phyloP scores from a whole-genome alignment of 1,140 invertebrate genomes.

The Aplysia californica region DNA sequence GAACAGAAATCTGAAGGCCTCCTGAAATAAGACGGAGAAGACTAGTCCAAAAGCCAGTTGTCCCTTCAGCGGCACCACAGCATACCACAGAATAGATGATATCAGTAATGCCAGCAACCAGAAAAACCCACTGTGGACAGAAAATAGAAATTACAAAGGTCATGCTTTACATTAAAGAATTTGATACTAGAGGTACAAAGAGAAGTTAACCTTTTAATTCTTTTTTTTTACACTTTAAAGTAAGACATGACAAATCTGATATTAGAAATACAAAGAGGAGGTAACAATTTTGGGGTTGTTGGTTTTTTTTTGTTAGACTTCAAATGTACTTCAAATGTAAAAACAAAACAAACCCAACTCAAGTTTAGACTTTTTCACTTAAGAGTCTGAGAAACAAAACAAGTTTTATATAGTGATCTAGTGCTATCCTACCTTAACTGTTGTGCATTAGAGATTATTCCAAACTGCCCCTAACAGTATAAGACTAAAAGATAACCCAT shows the following conservation, averaged over 20 bases:
- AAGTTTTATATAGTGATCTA: too few relatives aligned
- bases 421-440: too few relatives aligned
- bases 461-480: too few relatives aligned
- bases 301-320: too few relatives aligned
- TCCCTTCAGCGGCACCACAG: slow-evolving; percentile 80
- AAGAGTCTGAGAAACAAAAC: too few relatives aligned
- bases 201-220: background rate
- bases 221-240: background rate
- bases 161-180: background rate
- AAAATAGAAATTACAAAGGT: background rate
- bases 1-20: slow-evolving; percentile 74
- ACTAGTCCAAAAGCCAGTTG: slow-evolving; percentile 86
- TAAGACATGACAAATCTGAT: background rate
- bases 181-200: background rate
- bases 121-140: slow-evolving; percentile 85
- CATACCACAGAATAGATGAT: slow-evolving; percentile 91
- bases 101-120: slow-evolving; percentile 92
- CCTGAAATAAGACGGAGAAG: slow-evolving; percentile 85
- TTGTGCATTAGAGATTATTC: too few relatives aligned
- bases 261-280: background rate
- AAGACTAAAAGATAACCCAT: too few relatives aligned
- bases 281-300: too few relatives aligned
- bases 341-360: too few relatives aligned
- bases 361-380: too few relatives aligned
- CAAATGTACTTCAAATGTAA: too few relatives aligned